Conservation (phyloP, 23 tunicate species). For the Halocynthia aurantium region DNA sequence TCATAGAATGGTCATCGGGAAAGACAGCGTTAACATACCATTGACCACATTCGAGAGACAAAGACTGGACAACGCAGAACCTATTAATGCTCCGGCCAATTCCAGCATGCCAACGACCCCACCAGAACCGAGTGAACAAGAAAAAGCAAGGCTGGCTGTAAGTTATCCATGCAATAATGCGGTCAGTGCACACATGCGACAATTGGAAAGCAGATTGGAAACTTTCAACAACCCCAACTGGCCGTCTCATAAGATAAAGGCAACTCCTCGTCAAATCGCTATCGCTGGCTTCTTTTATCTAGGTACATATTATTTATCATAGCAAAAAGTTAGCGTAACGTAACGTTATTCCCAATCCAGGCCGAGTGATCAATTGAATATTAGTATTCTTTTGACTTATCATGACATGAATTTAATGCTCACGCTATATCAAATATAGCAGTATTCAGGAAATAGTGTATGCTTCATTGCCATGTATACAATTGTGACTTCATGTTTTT, state of each 20-base stretch:
- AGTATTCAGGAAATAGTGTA: background rate
- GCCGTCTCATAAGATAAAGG: constrained; percentile 39
- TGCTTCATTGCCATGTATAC: background rate
- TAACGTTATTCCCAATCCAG: background rate
- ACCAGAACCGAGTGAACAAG: constrained; percentile 1
- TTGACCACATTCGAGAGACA: background rate
- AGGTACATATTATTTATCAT: constrained; percentile 11
- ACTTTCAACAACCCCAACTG: constrained; percentile 46
- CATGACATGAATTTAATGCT: too few species aligned
- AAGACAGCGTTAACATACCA: background rate
- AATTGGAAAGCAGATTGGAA: constrained; percentile 29
- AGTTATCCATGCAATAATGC: constrained; percentile 62
- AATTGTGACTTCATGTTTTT: background rate
- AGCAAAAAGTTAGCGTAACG: background rate
- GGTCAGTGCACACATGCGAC: constrained; percentile 68
- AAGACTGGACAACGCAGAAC: background rate
- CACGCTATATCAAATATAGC: too few species aligned
- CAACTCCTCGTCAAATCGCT: constrained; percentile 52
- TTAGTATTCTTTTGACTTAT: too few species aligned
- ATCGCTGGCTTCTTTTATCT: constrained; percentile 76
- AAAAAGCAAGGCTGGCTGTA: constrained; percentile 11
- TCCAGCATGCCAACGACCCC: background rate
- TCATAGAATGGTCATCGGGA: background rate
- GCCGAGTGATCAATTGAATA: background rate
- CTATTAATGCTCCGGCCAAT: background rate